Percentiles rank a stretch among this genome's conserved stretches.
Evolutionary conservation across 1,140 invertebrate species (phyloP).

Genomic region (Eufriesea mexicana): DNA sequence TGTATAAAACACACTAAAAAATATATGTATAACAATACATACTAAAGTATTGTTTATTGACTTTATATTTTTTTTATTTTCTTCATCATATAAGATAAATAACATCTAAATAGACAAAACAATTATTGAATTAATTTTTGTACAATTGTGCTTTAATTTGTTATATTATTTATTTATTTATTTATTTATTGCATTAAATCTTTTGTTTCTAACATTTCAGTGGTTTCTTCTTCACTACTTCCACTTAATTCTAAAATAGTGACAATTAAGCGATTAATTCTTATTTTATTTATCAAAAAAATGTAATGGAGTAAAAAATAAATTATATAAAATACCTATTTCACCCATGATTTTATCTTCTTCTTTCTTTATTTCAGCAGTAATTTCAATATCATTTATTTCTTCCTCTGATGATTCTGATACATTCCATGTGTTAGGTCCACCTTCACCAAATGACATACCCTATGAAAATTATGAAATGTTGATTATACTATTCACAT

Average conservation of each 20-base stretch:
- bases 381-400: constrained; percentile 70
- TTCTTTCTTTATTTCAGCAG: constrained; percentile 66
- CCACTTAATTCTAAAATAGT: constrained; percentile 80
- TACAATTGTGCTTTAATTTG: not conserved
- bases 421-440: constrained; percentile 76
- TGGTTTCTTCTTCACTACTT: constrained; percentile 82
- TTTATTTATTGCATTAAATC: constrained; percentile 62
- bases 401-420: constrained; percentile 73
- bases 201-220: constrained; percentile 67
- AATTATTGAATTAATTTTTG: not conserved
- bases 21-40: constrained; percentile 44
- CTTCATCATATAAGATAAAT: not conserved
- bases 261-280: constrained; percentile 41
- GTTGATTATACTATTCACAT: constrained; percentile 11
- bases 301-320: not conserved
- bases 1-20: constrained; percentile 49
- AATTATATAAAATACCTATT: constrained; percentile 15
- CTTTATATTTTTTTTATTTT: not conserved
- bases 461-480: constrained; percentile 51
- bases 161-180: not conserved
- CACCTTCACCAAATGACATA: constrained; percentile 69
- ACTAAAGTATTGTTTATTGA: constrained; percentile 12
- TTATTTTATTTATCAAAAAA: not conserved
- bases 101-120: not conserved
- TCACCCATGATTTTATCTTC: not conserved